These are phyloP conservation scores for Eurystomus gularis DNA, from an alignment of 2,113 vertebrate genomes.

Conservation along the genomic window DNA sequence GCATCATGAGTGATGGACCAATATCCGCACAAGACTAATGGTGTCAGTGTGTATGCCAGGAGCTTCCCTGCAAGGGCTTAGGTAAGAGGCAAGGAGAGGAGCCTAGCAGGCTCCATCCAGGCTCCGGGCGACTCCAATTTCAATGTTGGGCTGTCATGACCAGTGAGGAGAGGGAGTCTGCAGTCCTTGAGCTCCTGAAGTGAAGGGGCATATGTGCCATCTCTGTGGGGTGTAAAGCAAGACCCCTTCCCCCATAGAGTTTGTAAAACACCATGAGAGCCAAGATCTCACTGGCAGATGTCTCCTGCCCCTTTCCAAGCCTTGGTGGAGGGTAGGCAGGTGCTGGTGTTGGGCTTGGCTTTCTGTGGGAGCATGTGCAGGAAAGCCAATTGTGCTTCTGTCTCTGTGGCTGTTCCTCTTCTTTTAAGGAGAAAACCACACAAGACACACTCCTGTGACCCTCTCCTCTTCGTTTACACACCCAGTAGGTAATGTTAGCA, in stretches of 20 bases:
- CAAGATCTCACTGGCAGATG: neutral
- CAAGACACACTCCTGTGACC: neutral
- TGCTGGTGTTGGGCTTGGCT: neutral
- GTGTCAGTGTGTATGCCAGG: neutral
- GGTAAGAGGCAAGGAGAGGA: neutral
- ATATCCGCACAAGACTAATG: neutral
- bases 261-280: neutral
- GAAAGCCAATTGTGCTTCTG: neutral
- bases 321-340: neutral
- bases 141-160: neutral
- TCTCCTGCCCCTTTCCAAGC: neutral
- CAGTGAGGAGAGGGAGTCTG: neutral
- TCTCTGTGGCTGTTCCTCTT: neutral
- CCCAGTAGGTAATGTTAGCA: neutral
- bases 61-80: neutral
- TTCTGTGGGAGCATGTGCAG: neutral
- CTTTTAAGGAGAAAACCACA: neutral
- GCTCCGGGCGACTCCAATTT: neutral
- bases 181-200: neutral
- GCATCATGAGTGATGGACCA: no score
- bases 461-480: neutral
- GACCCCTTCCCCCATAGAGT: fast-evolving
- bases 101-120: neutral
- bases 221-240: neutral
- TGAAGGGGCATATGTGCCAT: neutral